A percentile compares a stretch with the other conserved stretches of the same genome.
Conservation (phyloP, 2,113 vertebrate genomes). For the Fregetta grallaria region DNA sequence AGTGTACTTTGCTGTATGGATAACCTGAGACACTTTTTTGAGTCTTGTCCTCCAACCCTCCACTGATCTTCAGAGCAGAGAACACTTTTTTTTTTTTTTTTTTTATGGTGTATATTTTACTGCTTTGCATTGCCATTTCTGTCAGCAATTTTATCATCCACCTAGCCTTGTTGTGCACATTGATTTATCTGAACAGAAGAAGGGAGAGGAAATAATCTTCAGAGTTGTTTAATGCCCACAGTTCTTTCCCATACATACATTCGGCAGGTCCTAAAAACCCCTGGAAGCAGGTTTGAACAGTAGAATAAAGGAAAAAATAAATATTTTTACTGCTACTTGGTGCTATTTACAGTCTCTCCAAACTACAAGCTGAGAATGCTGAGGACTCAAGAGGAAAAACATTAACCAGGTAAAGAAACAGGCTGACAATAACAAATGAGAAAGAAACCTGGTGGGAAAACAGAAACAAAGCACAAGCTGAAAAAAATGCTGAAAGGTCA, state of each 20-base stretch:
- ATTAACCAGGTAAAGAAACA: background rate
- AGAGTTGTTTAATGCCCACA: background rate
- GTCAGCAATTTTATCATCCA: background rate
- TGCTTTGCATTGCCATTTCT: background rate
- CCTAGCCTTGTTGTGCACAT: background rate
- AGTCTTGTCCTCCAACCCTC: background rate
- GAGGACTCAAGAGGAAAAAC: background rate
- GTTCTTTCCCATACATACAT: background rate
- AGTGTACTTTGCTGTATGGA: background rate
- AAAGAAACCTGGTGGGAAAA: background rate
- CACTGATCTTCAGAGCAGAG: background rate
- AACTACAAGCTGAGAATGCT: background rate
- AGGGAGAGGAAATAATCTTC: background rate
- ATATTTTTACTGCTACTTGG: background rate
- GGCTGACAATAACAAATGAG: background rate
- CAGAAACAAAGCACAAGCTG: background rate
- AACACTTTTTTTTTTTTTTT: background rate
- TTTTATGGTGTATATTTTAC: background rate
- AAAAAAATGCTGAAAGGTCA: background rate
- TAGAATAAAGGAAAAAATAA: background rate
- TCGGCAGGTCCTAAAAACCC: background rate
- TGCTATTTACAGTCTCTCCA: background rate
- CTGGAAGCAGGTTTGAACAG: background rate
- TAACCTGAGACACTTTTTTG: background rate
- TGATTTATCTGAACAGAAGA: background rate